Base-by-base conservation (phyloP, 2,113 vertebrate species). In the Artemisiospiza belli region DNA sequence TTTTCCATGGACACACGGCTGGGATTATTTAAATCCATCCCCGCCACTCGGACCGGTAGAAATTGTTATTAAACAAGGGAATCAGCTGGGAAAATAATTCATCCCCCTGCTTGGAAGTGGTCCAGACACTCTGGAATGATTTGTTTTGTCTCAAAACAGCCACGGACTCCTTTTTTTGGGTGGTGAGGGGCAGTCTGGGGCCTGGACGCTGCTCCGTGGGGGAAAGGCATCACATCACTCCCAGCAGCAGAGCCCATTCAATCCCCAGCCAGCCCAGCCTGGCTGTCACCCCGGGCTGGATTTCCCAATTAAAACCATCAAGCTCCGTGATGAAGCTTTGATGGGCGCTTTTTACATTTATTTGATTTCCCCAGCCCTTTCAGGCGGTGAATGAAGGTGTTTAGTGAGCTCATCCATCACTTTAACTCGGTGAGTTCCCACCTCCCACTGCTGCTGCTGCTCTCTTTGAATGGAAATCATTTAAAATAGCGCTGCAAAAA, bases 351-450 rank as follows among this genome's bases (percentile, higher is more conserved):
- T 78, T 49, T 4, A 15, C 16, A 3, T 35, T 17, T 37, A 37
- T 83, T 74, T 68, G 4, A 6, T 47, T 49, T 13, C 15, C 25
- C 7, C 15, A 55, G 47, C 73, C 76, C 59, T 88, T 92, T 59
- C 83, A 59, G 59, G 5, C 35, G 0, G 57, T 59, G 81, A 93
- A 74, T 51, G 83, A 67, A 93, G 85, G 91, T 86, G 76, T 62
- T 88, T 8, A 51, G 84, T 75, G 87, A 94, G 89, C 84, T 82
- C 95, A 87, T 92, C 92, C 87, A 82, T 75, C 92, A 63, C 59
- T 77, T 21, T 1, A 9, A 9, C 39, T 18, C 8, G 78, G 27
- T 4, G 17, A 86, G 47, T 87, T 91, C 62, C 64, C 77, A 89
- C 68, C 81, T 89, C 72, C 87, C 11, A 3, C 8, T 0, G 51